Evolutionary conservation across 2,888 invertebrate genomes (phyloP).

Genomic region (Cyaniris semiargus): DNA sequence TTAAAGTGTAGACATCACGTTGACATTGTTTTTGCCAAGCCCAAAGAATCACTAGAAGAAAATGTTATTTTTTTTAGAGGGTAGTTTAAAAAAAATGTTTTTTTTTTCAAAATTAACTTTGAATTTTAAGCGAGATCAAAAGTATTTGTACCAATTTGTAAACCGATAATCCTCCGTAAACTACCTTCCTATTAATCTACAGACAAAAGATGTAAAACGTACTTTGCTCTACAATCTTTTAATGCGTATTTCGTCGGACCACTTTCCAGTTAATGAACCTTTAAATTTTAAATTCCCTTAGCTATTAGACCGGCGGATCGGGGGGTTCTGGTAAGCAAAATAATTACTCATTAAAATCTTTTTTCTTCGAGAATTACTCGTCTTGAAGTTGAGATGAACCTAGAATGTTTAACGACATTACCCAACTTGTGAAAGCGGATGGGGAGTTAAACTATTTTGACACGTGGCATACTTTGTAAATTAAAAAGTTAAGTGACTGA

Average conservation of each 20-base stretch:
- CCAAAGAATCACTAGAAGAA: background rate
- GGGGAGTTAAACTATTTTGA: background rate
- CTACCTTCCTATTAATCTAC: conserved; percentile 40
- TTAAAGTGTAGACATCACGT: background rate
- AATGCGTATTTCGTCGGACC: conserved; percentile 49
- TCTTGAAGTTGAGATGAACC: background rate
- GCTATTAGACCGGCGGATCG: conserved; percentile 7
- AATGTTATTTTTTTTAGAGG: background rate
- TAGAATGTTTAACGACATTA: conserved; percentile 9
- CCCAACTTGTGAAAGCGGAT: background rate
- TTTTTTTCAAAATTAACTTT: background rate
- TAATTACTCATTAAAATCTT: conserved; percentile 32
- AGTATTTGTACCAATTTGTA: background rate
- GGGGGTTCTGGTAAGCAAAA: conserved; percentile 35
- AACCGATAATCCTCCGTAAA: conserved; percentile 28
- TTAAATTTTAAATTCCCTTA: conserved; percentile 44
- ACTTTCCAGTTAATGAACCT: conserved; percentile 45
- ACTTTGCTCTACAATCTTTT: conserved; percentile 49
- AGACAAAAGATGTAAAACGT: conserved; percentile 48
- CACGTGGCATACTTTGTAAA: background rate
- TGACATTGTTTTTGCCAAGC: background rate
- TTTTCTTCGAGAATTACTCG: conserved; percentile 9
- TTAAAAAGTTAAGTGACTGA: background rate
- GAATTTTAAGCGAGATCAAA: background rate
- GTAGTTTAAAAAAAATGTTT: background rate